phyloP scores from a whole-genome alignment of 2,797 vertebrate genomes.

The Ibycter americanus region DNA sequence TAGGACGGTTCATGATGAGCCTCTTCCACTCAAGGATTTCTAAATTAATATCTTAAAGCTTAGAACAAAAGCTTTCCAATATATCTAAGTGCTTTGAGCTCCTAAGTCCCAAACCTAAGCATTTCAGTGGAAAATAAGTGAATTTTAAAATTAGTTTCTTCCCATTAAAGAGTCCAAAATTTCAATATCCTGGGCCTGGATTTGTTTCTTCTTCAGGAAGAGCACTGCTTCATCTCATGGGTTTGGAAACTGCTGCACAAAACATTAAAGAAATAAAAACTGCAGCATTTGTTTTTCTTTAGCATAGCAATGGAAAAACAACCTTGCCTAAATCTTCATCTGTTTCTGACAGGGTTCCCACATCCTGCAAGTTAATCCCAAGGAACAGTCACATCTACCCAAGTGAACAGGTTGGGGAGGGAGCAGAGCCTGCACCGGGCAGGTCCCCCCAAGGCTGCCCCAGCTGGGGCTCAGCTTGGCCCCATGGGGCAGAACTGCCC shows the following conservation, averaged over 20 bases:
- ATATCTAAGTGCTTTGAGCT: not conserved
- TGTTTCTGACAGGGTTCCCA: not conserved
- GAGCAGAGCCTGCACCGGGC: accelerated
- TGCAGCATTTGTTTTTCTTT: not conserved
- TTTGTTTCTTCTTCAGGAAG: not conserved
- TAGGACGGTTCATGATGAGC: accelerated
- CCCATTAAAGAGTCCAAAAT: not conserved
- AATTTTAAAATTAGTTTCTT: not conserved
- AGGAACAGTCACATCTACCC: not conserved
- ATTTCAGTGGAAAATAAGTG: not conserved
- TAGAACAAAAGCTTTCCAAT: not conserved
- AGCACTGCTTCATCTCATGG: not conserved
- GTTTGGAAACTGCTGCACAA: not conserved
- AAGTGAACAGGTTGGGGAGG: not conserved
- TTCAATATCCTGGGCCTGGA: not conserved
- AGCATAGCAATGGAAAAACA: not conserved
- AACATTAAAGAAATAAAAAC: not conserved
- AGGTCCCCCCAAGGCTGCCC: not conserved
- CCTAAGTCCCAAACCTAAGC: not conserved
- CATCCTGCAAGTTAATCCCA: not conserved
- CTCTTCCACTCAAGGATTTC: not conserved
- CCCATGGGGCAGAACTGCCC: not conserved
- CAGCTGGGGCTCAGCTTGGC: not conserved
- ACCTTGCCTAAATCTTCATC: not conserved
- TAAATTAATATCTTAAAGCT: not conserved